Evolutionary conservation across 2,113 vertebrate genomes (phyloP), one percentile per base, ranked within the genome.

Genomic region (Festucalex cinctus): DNA sequence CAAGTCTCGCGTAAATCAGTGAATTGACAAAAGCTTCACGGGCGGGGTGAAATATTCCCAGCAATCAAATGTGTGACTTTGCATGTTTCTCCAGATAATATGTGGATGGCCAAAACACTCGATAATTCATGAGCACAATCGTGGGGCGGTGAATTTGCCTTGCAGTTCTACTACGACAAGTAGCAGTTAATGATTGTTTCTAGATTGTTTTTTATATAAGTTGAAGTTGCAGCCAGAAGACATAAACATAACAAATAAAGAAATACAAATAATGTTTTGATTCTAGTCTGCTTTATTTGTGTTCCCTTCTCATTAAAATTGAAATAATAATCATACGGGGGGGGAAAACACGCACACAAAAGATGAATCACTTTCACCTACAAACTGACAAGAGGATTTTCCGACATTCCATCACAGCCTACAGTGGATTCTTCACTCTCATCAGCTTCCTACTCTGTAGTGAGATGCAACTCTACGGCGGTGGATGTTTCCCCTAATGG

Each of bases 401-500:
- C 77, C 72, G 65, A 71, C 76, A 77, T 83, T 80, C 76, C 80
- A 73, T 84, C 79, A 80, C 75, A 69, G 66, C 58, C 75, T 75
- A 37, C 62, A 60, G 76, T 68, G 61, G 69, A 79, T 83, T 71
- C 70, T 65, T 60, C 77, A 69, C 60, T 81, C 79, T 81, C 77
- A 78, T 90, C 89, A 88, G 86, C 88, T 82, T n/a, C n/a, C n/a
- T 79, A 83, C 85, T 74, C 83, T 54, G 66, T 75, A 58, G 85
- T 43, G 78, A 82, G 83, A 84, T 69, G 72, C 72, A 54, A 82
- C 77, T 81, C 74, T 57, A 74, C 81, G 76, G 85, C 79, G 76
- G 83, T 68, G 74, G 69, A 85, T 76, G 65, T 83, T 82, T 79
- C 76, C 85, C 76, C 81, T 88, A 91, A 90, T 84, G 86, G 86